Evolutionary conservation across 2,797 vertebrate species (phyloP).

Genomic region (Galago senegalensis): DNA sequence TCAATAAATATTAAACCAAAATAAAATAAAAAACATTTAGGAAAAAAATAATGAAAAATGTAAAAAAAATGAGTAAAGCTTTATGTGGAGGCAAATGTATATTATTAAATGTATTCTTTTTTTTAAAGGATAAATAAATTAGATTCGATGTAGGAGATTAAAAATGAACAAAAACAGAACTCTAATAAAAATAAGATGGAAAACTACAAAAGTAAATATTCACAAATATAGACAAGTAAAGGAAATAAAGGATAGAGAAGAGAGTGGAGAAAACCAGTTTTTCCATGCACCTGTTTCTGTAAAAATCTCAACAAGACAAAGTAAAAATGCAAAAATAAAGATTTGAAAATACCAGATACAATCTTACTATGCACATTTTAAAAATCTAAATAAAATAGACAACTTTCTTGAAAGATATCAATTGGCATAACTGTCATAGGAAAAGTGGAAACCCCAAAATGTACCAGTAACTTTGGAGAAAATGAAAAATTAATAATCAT

Average conservation of each 20-base stretch:
- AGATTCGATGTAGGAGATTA: background rate
- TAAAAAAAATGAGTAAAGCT: background rate
- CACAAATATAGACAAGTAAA: background rate
- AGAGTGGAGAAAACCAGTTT: background rate
- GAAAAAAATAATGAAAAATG: slow-evolving; percentile 2
- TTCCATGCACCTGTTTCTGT: background rate
- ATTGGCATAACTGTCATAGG: background rate
- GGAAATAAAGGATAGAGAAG: background rate
- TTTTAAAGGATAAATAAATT: slow-evolving; percentile 16
- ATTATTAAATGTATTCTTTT: slow-evolving; percentile 14
- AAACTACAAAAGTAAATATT: background rate
- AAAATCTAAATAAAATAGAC: background rate
- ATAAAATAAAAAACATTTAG: slow-evolving; percentile 10
- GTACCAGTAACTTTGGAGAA: background rate
- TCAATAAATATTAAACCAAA: slow-evolving; percentile 9
- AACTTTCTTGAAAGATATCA: slow-evolving; percentile 8
- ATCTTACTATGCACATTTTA: slow-evolving; percentile 1
- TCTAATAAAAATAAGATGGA: background rate
- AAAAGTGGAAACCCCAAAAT: background rate
- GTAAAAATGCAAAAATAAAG: background rate
- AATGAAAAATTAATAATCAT: slow-evolving; percentile 4
- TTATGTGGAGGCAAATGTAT: background rate
- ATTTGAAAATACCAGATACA: background rate
- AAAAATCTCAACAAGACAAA: slow-evolving; percentile 15
- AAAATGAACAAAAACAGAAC: slow-evolving; percentile 50